Evolutionary conservation across 2,797 vertebrate species (phyloP).

Genomic region (Gambelia wislizenii): DNA sequence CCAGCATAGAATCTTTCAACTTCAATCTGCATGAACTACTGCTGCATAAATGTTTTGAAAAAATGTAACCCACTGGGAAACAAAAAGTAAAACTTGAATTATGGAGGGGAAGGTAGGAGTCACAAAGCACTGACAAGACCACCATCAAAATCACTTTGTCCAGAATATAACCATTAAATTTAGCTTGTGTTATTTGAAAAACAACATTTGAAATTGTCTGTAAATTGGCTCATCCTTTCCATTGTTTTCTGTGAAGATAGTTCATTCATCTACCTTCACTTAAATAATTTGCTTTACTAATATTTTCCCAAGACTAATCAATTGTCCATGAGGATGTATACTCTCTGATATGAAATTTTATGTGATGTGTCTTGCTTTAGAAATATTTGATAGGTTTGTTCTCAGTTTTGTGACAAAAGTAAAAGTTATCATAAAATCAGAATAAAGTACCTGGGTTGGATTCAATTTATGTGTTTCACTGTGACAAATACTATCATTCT

Average conservation of each 20-base stretch:
- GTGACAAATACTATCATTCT: accelerated
- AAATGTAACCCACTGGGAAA: not conserved
- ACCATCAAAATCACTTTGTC: not conserved
- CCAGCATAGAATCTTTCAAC: too few relatives aligned
- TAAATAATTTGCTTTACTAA: slow-evolving; percentile 6
- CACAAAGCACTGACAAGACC: not conserved
- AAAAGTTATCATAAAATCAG: not conserved
- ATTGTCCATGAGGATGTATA: not conserved
- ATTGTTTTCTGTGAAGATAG: not conserved
- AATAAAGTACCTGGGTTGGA: not conserved
- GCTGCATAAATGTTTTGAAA: too few relatives aligned
- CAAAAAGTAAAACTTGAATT: not conserved
- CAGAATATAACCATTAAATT: not conserved
- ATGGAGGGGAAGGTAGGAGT: too few relatives aligned
- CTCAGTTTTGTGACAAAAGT: slow-evolving; percentile 31
- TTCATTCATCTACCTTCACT: not conserved
- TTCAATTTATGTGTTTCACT: slow-evolving; percentile 9
- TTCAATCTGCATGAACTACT: too few relatives aligned
- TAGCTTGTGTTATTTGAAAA: not conserved
- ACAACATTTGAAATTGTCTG: not conserved
- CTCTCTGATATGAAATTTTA: slow-evolving; percentile 5
- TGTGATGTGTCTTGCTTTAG: not conserved
- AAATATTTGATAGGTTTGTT: slow-evolving; percentile 39
- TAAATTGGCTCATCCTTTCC: not conserved
- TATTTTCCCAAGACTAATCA: not conserved